These are phyloP conservation scores for Perca fluviatilis DNA, from an alignment of 2,113 vertebrate genomes.

Conservation along the genomic window DNA sequence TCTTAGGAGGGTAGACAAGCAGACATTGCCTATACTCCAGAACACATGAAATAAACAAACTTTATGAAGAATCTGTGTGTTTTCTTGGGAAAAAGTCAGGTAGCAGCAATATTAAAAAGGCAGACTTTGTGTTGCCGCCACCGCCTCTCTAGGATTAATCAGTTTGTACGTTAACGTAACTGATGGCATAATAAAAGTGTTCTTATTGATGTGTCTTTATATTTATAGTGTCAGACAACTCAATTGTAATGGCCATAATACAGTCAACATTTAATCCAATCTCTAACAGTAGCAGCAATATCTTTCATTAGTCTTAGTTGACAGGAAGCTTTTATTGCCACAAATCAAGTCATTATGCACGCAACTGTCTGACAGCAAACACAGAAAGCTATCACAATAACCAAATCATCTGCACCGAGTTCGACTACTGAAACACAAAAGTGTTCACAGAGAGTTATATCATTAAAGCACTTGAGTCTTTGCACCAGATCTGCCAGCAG, in stretches of 20 bases:
- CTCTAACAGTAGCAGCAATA: background rate
- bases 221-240: too few relatives aligned
- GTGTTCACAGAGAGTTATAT: background rate
- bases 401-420: too few relatives aligned
- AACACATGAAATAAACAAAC: background rate
- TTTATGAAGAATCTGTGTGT: background rate
- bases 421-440: background rate
- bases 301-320: background rate
- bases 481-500: background rate
- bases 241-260: background rate
- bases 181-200: background rate
- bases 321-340: background rate
- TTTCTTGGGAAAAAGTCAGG: background rate
- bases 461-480: background rate
- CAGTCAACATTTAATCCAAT: background rate
- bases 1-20: conserved; percentile 17
- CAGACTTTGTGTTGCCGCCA: background rate
- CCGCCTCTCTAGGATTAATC: background rate
- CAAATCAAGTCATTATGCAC: background rate
- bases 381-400: background rate
- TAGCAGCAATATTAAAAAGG: background rate
- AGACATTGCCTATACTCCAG: background rate
- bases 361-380: background rate
- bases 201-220: background rate
- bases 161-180: background rate